Evolutionary conservation across 2,113 vertebrate genomes (phyloP).

Genomic region (Oryzias celebensis): DNA sequence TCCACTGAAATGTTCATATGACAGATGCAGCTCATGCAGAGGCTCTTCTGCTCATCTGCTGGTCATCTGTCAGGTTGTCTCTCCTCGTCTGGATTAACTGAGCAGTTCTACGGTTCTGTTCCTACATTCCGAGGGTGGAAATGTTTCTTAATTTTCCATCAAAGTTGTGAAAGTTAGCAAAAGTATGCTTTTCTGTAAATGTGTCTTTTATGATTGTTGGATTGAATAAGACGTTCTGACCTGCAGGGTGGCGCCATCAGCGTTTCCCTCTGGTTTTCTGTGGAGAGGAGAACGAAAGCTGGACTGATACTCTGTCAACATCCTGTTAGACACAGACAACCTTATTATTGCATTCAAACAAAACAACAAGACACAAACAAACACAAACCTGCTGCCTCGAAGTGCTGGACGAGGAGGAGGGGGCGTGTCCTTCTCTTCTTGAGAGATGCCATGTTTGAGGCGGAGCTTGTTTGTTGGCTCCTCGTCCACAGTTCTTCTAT

Average conservation of each 20-base stretch:
- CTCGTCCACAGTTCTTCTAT: conserved; percentile 33
- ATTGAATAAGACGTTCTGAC: conserved; percentile 21
- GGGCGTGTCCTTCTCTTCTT: neutral
- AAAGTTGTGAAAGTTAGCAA: too few relatives aligned
- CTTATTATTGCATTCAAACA: neutral
- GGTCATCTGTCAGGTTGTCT: too few relatives aligned
- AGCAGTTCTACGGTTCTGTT: too few relatives aligned
- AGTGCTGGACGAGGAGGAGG: neutral
- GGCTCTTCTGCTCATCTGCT: too few relatives aligned
- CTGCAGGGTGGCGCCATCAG: conserved; percentile 19
- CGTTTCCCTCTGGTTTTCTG: conserved; percentile 41
- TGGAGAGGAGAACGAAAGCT: conserved; percentile 48
- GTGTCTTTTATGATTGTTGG: too few relatives aligned
- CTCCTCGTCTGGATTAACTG: too few relatives aligned
- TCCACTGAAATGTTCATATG: too few relatives aligned
- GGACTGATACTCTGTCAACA: conserved; percentile 55
- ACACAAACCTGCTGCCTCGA: conserved; percentile 51
- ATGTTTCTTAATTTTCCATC: too few relatives aligned
- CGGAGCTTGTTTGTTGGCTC: conserved; percentile 20
- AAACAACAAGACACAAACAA: conserved; percentile 1
- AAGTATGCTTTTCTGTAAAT: too few relatives aligned
- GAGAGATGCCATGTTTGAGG: neutral
- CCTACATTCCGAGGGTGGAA: too few relatives aligned
- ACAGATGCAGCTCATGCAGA: too few relatives aligned
- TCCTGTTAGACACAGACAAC: conserved; percentile 45